Evolutionary conservation across 2,797 vertebrate species (phyloP).

Genomic region (Phoebastria nigripes): DNA sequence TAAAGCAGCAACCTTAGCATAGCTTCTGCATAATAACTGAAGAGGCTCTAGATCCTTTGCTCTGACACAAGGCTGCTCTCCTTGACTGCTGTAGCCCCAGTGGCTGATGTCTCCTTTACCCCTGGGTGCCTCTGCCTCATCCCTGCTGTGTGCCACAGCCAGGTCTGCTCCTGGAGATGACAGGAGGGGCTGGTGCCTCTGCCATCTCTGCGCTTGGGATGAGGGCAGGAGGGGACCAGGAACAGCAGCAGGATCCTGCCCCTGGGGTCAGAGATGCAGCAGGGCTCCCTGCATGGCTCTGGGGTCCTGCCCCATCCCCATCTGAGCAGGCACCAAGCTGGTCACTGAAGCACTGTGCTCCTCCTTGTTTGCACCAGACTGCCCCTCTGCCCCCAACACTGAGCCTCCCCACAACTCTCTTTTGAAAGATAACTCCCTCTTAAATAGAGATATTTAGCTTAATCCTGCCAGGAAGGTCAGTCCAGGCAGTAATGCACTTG

Average conservation of each 20-base stretch:
- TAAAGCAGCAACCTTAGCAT: constrained; percentile 53
- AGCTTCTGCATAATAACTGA: constrained; percentile 35
- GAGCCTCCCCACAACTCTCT: background rate
- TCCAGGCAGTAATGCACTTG: constrained; percentile 3
- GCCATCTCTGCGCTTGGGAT: background rate
- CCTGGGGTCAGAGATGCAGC: background rate
- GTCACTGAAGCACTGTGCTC: fast-evolving
- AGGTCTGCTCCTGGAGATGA: background rate
- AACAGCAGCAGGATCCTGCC: background rate
- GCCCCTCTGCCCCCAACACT: background rate
- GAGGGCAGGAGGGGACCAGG: background rate
- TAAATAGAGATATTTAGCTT: constrained; percentile 54
- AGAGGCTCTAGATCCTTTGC: background rate
- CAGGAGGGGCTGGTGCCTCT: too few relatives aligned
- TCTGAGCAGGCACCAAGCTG: background rate
- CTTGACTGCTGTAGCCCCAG: background rate
- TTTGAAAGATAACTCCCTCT: constrained; percentile 37
- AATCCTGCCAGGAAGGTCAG: constrained; percentile 44
- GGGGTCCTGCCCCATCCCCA: background rate
- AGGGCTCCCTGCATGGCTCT: background rate
- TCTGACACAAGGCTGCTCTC: background rate
- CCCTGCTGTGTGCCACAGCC: background rate
- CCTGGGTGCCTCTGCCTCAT: background rate
- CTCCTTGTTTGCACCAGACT: background rate
- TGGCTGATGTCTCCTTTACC: background rate